phyloP scores from a whole-genome alignment of 92 coral and sea anemone genomes.

The Porites lobata region DNA sequence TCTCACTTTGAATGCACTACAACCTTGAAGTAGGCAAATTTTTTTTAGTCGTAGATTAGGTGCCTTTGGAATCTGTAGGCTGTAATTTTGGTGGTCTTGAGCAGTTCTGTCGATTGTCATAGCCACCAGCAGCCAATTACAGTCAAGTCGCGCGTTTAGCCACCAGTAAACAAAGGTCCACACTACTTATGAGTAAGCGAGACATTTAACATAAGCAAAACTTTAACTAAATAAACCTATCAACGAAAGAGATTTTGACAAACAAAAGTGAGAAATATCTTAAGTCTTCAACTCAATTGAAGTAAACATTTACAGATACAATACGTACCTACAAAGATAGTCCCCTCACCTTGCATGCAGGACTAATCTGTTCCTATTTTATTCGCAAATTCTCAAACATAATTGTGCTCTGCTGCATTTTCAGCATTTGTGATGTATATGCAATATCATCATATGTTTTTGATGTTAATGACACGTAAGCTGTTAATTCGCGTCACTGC shows the following conservation, averaged over 20 bases:
- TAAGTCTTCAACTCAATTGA: too few species aligned
- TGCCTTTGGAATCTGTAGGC: neutral
- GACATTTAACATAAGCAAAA: too few species aligned
- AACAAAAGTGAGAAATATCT: too few species aligned
- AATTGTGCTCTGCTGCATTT: neutral
- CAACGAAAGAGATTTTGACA: too few species aligned
- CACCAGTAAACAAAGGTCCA: too few species aligned
- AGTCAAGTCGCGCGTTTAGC: too few species aligned
- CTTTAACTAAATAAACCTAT: too few species aligned
- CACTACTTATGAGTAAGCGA: too few species aligned
- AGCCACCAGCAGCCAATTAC: too few species aligned
- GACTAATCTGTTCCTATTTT: conserved; percentile 7
- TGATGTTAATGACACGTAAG: neutral
- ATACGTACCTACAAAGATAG: too few species aligned
- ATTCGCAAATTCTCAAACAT: conserved; percentile 3
- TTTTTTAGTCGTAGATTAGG: neutral
- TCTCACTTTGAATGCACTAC: neutral
- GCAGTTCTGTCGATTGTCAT: too few species aligned
- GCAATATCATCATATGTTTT: neutral
- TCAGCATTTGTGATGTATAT: neutral
- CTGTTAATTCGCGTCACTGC: neutral
- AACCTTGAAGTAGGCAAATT: neutral
- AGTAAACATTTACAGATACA: neutral
- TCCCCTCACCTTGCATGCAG: neutral
- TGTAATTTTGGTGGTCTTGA: too few species aligned